Conservation (phyloP, 2,113 vertebrate species). For the Halcyon malimbica region DNA sequence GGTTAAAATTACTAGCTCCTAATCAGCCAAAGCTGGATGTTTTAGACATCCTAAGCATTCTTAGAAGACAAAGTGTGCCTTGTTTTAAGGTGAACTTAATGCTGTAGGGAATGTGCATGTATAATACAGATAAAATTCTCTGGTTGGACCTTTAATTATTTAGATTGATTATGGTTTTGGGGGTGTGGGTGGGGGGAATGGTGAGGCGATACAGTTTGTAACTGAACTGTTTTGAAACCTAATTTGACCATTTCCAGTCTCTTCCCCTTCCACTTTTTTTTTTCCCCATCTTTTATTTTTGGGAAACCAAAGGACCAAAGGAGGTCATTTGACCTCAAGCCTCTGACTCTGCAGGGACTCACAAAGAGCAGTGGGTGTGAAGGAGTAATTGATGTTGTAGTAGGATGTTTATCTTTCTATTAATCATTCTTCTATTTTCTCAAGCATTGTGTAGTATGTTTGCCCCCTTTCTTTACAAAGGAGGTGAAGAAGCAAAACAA, state of each 20-base stretch:
- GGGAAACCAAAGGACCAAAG: not conserved
- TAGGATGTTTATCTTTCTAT: not conserved
- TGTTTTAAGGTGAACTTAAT: not conserved
- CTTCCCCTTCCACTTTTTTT: not conserved
- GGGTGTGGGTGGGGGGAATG: not conserved
- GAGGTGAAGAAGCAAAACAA: not conserved
- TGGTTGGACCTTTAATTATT: not conserved
- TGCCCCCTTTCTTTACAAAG: not conserved
- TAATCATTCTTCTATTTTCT: not conserved
- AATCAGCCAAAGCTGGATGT: not conserved
- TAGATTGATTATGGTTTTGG: not conserved
- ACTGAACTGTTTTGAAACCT: not conserved
- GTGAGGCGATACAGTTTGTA: not conserved
- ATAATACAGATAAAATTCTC: not conserved
- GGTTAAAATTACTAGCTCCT: not conserved
- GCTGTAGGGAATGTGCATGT: not conserved
- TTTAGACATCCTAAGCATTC: not conserved
- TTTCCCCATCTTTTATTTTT: not conserved
- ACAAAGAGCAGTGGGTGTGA: not conserved
- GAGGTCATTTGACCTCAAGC: not conserved
- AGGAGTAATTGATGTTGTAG: not conserved
- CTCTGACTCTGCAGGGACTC: not conserved
- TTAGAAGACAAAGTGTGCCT: not conserved
- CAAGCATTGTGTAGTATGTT: not conserved
- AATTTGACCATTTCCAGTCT: not conserved